Conservation (phyloP, 2,888 invertebrate species). For the Spatulosminthurus flaviceps region DNA sequence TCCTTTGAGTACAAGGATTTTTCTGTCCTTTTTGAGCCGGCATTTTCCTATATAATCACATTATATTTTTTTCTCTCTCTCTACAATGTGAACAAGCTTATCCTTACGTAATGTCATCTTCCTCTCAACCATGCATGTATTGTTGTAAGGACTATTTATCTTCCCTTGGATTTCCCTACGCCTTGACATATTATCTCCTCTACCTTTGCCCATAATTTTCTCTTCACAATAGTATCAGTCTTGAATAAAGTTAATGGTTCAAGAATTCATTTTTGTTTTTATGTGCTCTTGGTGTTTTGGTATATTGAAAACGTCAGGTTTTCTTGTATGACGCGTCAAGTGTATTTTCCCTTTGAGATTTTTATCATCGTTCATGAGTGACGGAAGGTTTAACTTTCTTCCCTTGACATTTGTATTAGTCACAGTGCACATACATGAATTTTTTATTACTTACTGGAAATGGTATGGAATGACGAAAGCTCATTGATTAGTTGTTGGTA, state of each 20-base stretch:
- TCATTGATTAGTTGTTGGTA: neutral
- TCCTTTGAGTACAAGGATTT: neutral
- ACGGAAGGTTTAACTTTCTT: no score
- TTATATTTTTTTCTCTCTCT: no score
- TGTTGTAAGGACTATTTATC: constrained; percentile 31
- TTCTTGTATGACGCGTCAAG: no score
- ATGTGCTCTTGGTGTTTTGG: neutral
- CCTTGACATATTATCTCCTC: constrained; percentile 16
- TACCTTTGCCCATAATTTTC: neutral
- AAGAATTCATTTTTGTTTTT: constrained; percentile 28
- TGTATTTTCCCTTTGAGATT: no score
- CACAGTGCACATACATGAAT: neutral
- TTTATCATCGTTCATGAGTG: no score
- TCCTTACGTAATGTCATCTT: no score
- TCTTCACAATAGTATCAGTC: no score
- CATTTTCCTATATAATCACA: neutral
- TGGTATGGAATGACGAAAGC: neutral
- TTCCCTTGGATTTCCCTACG: neutral
- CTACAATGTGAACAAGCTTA: no score
- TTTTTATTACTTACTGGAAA: neutral
- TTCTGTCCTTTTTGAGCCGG: neutral
- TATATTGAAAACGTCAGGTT: neutral
- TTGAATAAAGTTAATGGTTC: constrained; percentile 26
- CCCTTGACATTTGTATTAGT: no score
- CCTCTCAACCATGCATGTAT: constrained; percentile 7